Conservation (phyloP, 2,113 vertebrate genomes). For the Phodopus roborovskii region DNA sequence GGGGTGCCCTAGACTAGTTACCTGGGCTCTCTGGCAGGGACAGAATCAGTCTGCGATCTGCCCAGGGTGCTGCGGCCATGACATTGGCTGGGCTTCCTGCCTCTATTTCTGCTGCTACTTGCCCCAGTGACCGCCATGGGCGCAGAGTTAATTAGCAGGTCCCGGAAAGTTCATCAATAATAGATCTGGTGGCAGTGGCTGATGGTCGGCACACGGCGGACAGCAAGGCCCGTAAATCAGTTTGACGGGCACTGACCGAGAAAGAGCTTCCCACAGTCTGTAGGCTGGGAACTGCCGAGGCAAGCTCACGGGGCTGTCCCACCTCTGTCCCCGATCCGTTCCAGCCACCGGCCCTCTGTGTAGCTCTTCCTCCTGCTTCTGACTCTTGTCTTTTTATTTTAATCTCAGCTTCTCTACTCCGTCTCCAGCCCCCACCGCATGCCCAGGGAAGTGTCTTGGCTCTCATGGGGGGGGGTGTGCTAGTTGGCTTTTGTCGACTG, state of each 20-base stretch:
- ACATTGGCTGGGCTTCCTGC: not conserved
- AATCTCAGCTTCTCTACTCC: not conserved
- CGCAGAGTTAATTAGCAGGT: constrained; percentile 90
- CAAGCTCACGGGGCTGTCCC: not conserved
- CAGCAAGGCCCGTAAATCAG: constrained; percentile 85
- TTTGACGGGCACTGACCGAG: constrained; percentile 84
- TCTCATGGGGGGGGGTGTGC: not conserved
- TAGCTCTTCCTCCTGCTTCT: not conserved
- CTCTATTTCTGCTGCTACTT: not conserved
- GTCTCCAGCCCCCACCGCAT: too few relatives aligned
- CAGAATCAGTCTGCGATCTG: not conserved
- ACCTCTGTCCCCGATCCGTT: not conserved
- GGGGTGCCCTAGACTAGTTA: not conserved
- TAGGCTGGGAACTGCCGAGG: not conserved
- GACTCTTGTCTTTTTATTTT: not conserved
- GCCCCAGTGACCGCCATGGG: constrained; percentile 37
- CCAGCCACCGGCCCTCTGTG: rapidly evolving
- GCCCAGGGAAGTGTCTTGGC: not conserved
- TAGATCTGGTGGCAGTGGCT: constrained; percentile 87
- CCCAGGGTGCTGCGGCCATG: not conserved
- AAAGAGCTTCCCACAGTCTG: constrained; percentile 81
- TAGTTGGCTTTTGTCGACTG: not conserved
- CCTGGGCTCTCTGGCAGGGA: not conserved
- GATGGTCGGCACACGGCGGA: constrained; percentile 88
- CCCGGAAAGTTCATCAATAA: constrained; percentile 92